phyloP scores from a whole-genome alignment of 2,888 invertebrate genomes.

The Rhaphigaster nebulosa region DNA sequence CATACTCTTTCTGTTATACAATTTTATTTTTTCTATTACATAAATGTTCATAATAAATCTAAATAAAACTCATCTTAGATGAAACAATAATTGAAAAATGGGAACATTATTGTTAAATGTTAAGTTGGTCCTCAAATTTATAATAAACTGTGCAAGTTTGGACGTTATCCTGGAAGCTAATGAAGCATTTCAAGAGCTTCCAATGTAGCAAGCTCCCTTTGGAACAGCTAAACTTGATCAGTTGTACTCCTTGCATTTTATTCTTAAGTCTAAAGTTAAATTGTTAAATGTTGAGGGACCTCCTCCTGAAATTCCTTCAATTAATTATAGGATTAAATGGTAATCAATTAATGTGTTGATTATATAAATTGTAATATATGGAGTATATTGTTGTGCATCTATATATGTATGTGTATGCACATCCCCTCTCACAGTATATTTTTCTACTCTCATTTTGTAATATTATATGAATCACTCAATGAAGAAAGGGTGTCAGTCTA shows the following conservation, averaged over 20 bases:
- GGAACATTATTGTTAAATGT: conserved; percentile 8
- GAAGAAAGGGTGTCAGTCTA: neutral
- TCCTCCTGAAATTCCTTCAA: neutral
- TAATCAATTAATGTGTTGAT: neutral
- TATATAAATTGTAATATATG: neutral
- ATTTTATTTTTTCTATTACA: neutral
- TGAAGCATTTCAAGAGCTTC: neutral
- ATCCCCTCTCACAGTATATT: neutral
- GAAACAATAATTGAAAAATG: neutral
- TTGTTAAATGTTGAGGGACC: neutral
- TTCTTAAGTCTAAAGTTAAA: neutral
- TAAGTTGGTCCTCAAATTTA: neutral
- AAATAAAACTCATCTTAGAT: neutral
- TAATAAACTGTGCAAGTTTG: neutral
- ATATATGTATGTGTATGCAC: neutral
- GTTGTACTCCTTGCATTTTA: neutral
- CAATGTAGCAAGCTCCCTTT: conserved; percentile 25
- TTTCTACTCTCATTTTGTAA: neutral
- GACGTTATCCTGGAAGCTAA: neutral
- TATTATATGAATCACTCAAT: neutral
- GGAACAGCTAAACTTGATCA: conserved; percentile 11
- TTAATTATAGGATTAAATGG: neutral
- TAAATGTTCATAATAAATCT: neutral
- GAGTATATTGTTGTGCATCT: neutral
- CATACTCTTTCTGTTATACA: too few relatives aligned